Conservation (phyloP, 37 sponge, comb jelly and placozoan species). For the Eunapius fragilis region DNA sequence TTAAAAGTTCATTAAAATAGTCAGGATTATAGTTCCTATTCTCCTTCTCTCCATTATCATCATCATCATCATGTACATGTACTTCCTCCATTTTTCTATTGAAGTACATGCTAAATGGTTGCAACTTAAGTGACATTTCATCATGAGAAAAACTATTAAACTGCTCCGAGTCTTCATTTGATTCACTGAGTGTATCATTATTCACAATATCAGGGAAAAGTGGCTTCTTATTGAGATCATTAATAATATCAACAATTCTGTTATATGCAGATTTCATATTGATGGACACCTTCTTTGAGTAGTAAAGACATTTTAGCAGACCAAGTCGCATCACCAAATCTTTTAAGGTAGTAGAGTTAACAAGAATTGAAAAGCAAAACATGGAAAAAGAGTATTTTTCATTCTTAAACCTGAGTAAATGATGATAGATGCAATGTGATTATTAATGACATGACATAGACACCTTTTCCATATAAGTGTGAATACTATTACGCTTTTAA, state of each 20-base stretch:
- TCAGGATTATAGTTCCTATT: not conserved
- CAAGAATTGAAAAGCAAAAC: constrained; percentile 9
- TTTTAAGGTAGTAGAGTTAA: not conserved
- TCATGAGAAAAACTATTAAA: not conserved
- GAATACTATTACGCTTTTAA: not conserved
- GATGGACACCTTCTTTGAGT: not conserved
- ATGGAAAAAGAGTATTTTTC: not conserved
- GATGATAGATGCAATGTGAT: not conserved
- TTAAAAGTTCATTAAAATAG: not conserved
- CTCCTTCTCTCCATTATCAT: not conserved
- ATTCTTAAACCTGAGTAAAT: not conserved
- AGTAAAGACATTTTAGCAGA: not conserved
- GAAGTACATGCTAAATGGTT: constrained; percentile 1
- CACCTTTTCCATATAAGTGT: no score
- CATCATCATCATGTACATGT: not conserved
- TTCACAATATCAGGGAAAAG: not conserved
- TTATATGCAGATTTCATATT: not conserved
- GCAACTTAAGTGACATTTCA: not conserved
- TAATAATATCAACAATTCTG: not conserved
- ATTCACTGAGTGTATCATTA: not conserved
- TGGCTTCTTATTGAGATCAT: not conserved
- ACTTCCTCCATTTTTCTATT: not conserved
- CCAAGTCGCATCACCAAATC: not conserved
- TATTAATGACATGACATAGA: not conserved
- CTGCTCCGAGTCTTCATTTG: not conserved